A percentile compares a stretch with the other conserved stretches of the same genome.
Conservation (phyloP, 2,113 vertebrate species). For the Ginglymostoma cirratum region DNA sequence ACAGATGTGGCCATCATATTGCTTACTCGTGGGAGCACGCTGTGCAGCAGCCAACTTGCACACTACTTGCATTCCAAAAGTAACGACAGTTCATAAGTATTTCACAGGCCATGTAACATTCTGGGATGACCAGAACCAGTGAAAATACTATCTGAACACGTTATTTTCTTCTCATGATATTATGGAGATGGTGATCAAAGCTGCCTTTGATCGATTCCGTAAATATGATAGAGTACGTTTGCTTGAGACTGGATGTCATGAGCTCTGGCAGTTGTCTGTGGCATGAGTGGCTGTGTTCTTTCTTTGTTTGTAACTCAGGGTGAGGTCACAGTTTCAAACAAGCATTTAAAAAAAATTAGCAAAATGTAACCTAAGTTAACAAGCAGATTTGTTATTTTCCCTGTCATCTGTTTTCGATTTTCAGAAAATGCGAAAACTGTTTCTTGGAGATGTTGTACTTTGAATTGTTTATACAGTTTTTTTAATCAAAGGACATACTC, state of each 20-base stretch:
- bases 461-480: background rate
- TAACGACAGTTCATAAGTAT: background rate
- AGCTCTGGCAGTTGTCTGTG: background rate
- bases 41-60: too few relatives aligned
- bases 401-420: background rate
- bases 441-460: background rate
- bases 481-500: background rate
- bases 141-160: background rate
- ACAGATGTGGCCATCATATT: too few relatives aligned
- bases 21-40: too few relatives aligned
- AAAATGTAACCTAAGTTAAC: background rate
- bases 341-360: background rate
- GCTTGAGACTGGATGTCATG: background rate
- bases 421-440: background rate
- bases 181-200: too few relatives aligned
- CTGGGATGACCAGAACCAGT: background rate
- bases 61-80: background rate
- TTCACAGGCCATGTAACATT: background rate
- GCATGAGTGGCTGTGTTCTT: background rate
- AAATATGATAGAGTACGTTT: background rate
- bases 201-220: background rate
- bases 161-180: background rate
- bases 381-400: background rate
- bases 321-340: background rate
- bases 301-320: background rate